Base-by-base conservation (phyloP, 2,113 vertebrate species). In the Hippocampus abdominalis region DNA sequence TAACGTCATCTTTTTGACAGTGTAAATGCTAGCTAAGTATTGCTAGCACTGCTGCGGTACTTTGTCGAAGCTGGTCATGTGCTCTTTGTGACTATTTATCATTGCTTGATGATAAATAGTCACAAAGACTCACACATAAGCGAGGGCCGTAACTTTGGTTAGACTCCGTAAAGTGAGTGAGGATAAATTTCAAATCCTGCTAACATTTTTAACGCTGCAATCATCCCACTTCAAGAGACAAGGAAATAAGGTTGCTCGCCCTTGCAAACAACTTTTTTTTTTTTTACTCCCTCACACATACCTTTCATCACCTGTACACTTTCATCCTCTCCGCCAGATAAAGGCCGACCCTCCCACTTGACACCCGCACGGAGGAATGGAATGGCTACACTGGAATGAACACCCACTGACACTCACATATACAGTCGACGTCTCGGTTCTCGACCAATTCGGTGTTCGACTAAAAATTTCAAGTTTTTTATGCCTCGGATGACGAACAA, bases 301-400 rank as follows among this genome's bases (percentile, higher is more conserved):
- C 79, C 81, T 89, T 84, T 89, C 81, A 90, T 27, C 75, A 79
- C 73, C 63, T 80, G 65, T 54, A 67, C 73, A 66, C 71, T 86
- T 36, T 61, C 64, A 80, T 82, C 81, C 76, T 70, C 69, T 66
- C 59, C 72, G 75, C 70, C 79, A 66, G 71, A 76, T 68, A 72
- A 44, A 77, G 61, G 12, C 64, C 8, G 56, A 75, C 40, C 49
- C 69, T 64, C 79, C 68, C 76, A 73, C 72, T 44, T 64, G 69
- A 70, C 65, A 76, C 54, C 68, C 25, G 36, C 72, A 64, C 48
- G 68, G 25, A 76, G 32, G 32, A 36, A 51, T 13, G 63, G n/a
- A 42, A 46, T 63, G 23, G 32, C 46, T 49, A 39, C 73, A 66
- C 46, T 53, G 36, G 12, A 64, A 42, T 46, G 3, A 51, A 71